A percentile compares a stretch with the other conserved stretches of the same genome.
Conservation (phyloP, 1,140 invertebrate genomes). For the Dermatophagoides farinae region DNA sequence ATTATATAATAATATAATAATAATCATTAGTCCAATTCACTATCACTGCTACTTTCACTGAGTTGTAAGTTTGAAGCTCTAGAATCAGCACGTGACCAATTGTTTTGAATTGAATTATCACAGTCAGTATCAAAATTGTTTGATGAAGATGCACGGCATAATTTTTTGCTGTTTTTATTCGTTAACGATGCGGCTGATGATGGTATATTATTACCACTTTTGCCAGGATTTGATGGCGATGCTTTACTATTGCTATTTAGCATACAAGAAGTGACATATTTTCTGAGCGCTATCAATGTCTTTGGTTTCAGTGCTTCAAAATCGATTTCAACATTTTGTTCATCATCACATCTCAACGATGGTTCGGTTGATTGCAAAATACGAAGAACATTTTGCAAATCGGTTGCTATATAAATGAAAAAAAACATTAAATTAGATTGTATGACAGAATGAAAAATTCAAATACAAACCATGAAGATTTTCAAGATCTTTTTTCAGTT, state of each 20-base stretch:
- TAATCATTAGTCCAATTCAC: neutral
- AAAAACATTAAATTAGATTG: neutral
- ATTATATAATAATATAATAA: too few species aligned
- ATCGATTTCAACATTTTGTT: conserved; percentile 7
- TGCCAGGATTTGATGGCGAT: neutral
- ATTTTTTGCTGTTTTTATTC: neutral
- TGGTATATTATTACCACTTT: neutral
- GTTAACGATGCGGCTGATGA: neutral
- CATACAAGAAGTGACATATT: conserved; percentile 11
- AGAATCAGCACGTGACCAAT: neutral
- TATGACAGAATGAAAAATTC: neutral
- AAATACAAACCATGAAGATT: conserved; percentile 3
- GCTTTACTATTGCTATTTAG: neutral
- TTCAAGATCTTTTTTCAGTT: conserved; percentile 11
- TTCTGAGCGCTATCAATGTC: conserved; percentile 4
- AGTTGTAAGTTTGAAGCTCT: neutral
- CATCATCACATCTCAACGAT: conserved; percentile 7
- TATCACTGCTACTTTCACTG: conserved; percentile 1
- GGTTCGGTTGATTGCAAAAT: conserved; percentile 7
- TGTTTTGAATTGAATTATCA: neutral
- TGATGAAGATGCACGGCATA: neutral
- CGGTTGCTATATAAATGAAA: conserved; percentile 1
- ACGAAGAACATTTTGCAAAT: conserved; percentile 11
- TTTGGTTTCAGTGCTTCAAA: conserved; percentile 4
- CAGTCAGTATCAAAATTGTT: conserved; percentile 1